Conservation (phyloP, 1,140 invertebrate genomes). For the Trichonephila clavata region DNA sequence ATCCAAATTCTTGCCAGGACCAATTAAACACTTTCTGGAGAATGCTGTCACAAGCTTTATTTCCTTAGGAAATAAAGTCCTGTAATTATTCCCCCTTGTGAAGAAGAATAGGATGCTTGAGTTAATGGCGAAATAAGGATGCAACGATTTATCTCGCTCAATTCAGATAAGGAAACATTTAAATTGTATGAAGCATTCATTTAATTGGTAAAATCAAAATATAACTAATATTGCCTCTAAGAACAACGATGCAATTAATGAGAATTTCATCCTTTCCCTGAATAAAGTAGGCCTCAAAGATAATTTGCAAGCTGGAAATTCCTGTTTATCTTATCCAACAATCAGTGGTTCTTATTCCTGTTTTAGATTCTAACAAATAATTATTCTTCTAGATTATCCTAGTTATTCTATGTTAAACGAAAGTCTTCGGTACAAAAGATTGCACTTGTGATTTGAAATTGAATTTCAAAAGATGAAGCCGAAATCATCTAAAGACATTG, state of each 20-base stretch:
- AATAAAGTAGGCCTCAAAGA: constrained; percentile 16
- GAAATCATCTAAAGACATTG: too few relatives aligned
- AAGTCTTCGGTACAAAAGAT: too few relatives aligned
- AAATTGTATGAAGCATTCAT: constrained; percentile 11
- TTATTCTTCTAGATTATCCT: too few relatives aligned
- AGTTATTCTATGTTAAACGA: too few relatives aligned
- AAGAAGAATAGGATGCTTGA: too few relatives aligned
- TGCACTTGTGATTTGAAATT: too few relatives aligned
- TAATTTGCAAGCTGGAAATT: neutral
- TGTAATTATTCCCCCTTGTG: constrained; percentile 1
- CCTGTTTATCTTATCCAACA: too few relatives aligned
- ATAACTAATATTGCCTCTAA: neutral
- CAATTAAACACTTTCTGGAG: constrained; percentile 37
- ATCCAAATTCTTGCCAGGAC: neutral
- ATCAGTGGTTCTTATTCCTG: too few relatives aligned
- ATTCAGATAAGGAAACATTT: neutral
- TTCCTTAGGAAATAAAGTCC: constrained; percentile 21
- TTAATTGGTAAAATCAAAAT: neutral
- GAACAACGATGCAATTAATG: neutral
- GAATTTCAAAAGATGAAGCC: too few relatives aligned
- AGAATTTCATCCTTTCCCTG: neutral
- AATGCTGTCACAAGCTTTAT: constrained; percentile 1
- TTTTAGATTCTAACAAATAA: too few relatives aligned
- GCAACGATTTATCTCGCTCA: too few relatives aligned
- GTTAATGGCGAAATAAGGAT: too few relatives aligned